Evolutionary conservation across 1,140 invertebrate species (phyloP), one percentile per base, ranked within the genome.

Genomic region (Brachionus koreanus): DNA sequence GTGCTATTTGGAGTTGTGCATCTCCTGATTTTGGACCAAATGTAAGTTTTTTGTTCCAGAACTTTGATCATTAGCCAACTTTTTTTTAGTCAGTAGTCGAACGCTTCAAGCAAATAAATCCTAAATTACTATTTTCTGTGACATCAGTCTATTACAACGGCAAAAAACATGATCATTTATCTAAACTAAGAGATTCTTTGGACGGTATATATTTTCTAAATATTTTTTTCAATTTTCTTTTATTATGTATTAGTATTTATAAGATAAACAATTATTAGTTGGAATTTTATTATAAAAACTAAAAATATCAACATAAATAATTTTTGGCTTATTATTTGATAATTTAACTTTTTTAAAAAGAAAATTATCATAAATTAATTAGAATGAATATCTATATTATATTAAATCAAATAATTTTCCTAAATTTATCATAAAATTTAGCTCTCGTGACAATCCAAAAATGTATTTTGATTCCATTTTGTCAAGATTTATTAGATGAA

Each of bases 11-110:
- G 91, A 90, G 89, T 72, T 90, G 89, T 16, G 89, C 90, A 2
- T 91, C 90, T 3, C 90, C 90, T 5, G 91, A 91, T 84, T 91
- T 91, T 86, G 91, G 91, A 74, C 87, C 89, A 37, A 86, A 87
- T 83, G 90, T 89, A 85, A 83, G 83, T 39, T 43, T 67, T 16
- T 43, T 37, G 9, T 63, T 63, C 16, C 5, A 0, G 23, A 35
- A 3, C 25, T 52, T 12, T 76, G 16, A 16, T 29, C 12, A 57
- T 33, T 35, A 83, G 10, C 37, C 4, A 39, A 39, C 13, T 57
- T 82, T 42, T 77, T 84, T 85, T 67, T 83, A 89, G 89, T 89
- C 89, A 33, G 89, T 90, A 46, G 83, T 90, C 16, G 89, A 90
- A 72, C 84, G 89, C 75, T 90, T 90, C 84, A 85, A 86, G 74